Conservation (phyloP, 1,140 invertebrate species). For the Lysiphlebus fabarum region DNA sequence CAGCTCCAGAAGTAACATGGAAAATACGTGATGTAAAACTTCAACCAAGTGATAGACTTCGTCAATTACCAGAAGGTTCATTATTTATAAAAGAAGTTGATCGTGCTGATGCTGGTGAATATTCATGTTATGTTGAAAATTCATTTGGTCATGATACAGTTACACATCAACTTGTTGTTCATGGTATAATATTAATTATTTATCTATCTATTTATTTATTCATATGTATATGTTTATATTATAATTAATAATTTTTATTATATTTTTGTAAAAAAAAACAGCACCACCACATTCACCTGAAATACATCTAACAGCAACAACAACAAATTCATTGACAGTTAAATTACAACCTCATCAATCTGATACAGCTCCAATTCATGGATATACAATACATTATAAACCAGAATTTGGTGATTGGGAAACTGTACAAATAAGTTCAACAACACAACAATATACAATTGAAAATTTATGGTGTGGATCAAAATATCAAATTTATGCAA, state of each 20-base stretch:
- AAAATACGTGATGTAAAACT: slow-evolving; percentile 69
- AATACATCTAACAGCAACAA: slow-evolving; percentile 75
- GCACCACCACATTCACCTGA: slow-evolving; percentile 82
- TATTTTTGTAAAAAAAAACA: slow-evolving; percentile 38
- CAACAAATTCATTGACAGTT: slow-evolving; percentile 78
- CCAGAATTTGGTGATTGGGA: slow-evolving; percentile 92
- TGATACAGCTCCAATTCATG: slow-evolving; percentile 74
- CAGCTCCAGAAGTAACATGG: slow-evolving; percentile 84
- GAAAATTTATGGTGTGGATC: slow-evolving; percentile 87
- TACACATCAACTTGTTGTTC: slow-evolving; percentile 83
- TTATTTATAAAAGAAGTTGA: slow-evolving; percentile 86
- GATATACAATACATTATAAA: slow-evolving; percentile 89
- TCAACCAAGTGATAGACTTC: slow-evolving; percentile 71
- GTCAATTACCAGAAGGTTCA: slow-evolving; percentile 83
- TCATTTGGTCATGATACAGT: slow-evolving; percentile 88
- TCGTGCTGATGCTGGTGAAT: slow-evolving; percentile 84
- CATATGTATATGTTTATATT: slow-evolving; percentile 3
- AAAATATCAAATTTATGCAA: slow-evolving; percentile 87
- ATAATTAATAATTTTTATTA: neutral
- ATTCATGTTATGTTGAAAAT: slow-evolving; percentile 89
- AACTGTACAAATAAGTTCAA: slow-evolving; percentile 72
- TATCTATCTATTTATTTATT: slow-evolving; percentile 3
- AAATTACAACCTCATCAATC: slow-evolving; percentile 73
- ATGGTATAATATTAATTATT: slow-evolving; percentile 61
- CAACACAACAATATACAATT: slow-evolving; percentile 78